Base-by-base conservation (phyloP, 92 coral and sea anemone genomes). In the Ricordea florida region DNA sequence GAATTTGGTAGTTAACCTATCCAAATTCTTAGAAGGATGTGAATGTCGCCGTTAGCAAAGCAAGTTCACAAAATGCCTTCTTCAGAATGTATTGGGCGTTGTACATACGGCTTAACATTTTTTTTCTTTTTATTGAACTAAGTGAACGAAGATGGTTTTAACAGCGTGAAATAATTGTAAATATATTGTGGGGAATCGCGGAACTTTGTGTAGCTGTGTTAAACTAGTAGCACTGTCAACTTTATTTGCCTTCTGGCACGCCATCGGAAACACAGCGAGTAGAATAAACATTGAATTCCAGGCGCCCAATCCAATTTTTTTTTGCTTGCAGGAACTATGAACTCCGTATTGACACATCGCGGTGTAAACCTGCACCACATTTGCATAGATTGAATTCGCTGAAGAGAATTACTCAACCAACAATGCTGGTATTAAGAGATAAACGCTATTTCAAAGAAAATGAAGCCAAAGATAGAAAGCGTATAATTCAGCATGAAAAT, bases 11-110 rank as follows among this genome's bases (percentile, higher is more conserved):
- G 27, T 14, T 15, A 35, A 37, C 49, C 66, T 59, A 17, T 38
- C 69, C 57, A 10, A 38, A 34, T 74, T 74, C 38, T 43, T 60
- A 13, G 62, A 60, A 49, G 66, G 29, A 16, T 75, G 73, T 61
- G 58, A 60, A 28, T 74, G 58, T 46, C 49, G 68, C 68, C 33
- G 21, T 21, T 61, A 61, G 50, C 21, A 61, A 61, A 38, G 20
- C 38, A 55, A 55, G 62, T 33, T 58, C 44, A 58, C 29, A 56
- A 30, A 34, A 7, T 34, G 45, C 36, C 42, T 58, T 5, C 27
- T 58, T 17, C 29, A 17, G 29, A 16, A 56, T 56, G 62, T 31
- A 56, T 56, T 56, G 4, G 62, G 65, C 44, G 65, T 58, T 29
- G 41, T 32, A 30, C n/a, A n/a, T 30, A 55, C 37, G 58, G 58